Percentiles rank a stretch among this genome's conserved stretches.
Conservation (phyloP, 2,113 vertebrate genomes). For the Ammospiza caudacuta region DNA sequence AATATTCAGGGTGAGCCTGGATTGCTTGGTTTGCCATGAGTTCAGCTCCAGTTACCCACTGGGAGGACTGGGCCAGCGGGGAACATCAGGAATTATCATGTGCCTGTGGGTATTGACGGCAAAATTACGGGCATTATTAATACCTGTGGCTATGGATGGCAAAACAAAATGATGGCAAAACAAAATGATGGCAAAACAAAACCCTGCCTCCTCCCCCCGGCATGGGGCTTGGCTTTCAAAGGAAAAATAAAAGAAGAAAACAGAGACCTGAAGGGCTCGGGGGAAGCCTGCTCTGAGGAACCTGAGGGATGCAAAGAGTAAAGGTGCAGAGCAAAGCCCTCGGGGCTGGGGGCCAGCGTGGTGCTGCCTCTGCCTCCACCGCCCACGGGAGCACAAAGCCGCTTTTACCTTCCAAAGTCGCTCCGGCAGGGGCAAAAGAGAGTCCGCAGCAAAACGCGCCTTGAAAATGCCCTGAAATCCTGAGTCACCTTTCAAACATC, state of each 20-base stretch:
- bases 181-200: neutral
- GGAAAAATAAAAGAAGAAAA: neutral
- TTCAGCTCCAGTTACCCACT: neutral
- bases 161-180: too few relatives aligned
- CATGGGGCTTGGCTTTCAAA: neutral
- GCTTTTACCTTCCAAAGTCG: constrained; percentile 22
- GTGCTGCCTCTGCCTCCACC: neutral
- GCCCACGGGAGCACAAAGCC: neutral
- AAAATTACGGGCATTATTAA: too few relatives aligned
- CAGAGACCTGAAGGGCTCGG: neutral
- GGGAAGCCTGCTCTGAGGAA: neutral
- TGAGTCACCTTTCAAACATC: constrained; percentile 22
- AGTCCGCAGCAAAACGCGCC: neutral
- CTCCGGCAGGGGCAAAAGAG: neutral
- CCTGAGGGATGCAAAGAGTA: neutral
- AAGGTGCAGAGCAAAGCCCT: neutral
- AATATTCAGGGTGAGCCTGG: neutral
- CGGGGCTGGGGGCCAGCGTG: fast-evolving
- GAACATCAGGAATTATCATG: neutral
- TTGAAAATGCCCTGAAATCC: constrained; percentile 58
- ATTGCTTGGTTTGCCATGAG: neutral
- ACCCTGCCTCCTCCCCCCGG: neutral
- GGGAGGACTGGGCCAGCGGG: neutral
- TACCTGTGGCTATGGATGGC: too few relatives aligned
- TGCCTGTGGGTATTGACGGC: neutral